Conservation (phyloP, 2,113 vertebrate genomes). For the Oryctolagus cuniculus region DNA sequence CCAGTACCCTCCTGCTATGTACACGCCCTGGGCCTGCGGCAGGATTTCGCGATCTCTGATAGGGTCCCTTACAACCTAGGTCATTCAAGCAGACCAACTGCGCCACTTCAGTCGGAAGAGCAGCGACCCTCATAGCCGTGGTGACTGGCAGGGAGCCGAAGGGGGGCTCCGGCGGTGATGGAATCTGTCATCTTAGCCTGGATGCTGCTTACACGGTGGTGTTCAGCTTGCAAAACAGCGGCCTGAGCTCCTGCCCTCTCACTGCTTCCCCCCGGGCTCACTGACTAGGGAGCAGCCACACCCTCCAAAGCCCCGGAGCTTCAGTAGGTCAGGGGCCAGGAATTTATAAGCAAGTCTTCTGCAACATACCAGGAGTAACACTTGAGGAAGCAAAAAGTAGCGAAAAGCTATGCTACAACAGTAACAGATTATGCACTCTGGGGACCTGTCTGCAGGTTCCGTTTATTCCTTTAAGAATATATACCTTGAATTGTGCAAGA, state of each 20-base stretch:
- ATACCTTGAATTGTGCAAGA: background rate
- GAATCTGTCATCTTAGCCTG: background rate
- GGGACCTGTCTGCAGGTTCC: background rate
- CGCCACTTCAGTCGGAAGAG: background rate
- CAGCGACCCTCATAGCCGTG: background rate
- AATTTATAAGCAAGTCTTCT: background rate
- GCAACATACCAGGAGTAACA: background rate
- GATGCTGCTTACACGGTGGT: background rate
- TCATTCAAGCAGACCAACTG: constrained; percentile 33
- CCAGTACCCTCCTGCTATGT: background rate
- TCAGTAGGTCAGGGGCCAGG: background rate
- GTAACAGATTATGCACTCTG: no score
- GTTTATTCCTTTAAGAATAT: background rate
- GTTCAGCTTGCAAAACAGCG: background rate
- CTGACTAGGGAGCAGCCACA: background rate
- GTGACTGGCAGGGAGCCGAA: fast-evolving
- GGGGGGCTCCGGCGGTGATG: background rate
- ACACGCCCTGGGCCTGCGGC: background rate
- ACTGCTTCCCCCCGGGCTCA: background rate
- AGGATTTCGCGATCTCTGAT: background rate
- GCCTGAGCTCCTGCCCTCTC: background rate
- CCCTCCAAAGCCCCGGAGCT: background rate
- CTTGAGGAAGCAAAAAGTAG: background rate
- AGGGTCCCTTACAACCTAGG: background rate
- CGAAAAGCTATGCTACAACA: background rate